Conservation (phyloP, 2,888 invertebrate species). For the Mythimna lalbum region DNA sequence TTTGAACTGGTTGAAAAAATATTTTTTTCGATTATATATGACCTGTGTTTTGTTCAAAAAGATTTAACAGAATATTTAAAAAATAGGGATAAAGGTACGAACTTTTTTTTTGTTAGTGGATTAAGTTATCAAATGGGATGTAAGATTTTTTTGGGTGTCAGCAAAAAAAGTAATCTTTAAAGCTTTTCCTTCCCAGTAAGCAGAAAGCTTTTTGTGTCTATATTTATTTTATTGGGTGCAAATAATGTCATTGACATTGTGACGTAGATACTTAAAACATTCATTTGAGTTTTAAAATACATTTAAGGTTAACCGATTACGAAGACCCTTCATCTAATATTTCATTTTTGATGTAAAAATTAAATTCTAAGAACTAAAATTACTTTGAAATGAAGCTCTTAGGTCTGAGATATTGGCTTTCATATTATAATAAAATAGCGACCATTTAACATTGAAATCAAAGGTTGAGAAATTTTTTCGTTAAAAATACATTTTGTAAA, state of each 20-base stretch:
- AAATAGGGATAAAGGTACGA: slow-evolving; percentile 65
- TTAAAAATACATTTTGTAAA: slow-evolving; percentile 22
- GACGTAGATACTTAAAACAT: not conserved
- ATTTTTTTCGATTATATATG: slow-evolving; percentile 72
- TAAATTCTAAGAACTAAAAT: slow-evolving; percentile 5
- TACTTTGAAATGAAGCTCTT: slow-evolving; percentile 7
- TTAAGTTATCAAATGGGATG: slow-evolving; percentile 67
- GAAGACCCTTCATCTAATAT: not conserved
- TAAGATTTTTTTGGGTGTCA: slow-evolving; percentile 26
- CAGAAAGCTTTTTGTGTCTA: not conserved
- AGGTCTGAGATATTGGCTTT: slow-evolving; percentile 13
- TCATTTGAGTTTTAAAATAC: not conserved
- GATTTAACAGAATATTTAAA: slow-evolving; percentile 62
- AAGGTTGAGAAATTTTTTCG: slow-evolving; percentile 2
- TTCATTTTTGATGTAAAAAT: not conserved
- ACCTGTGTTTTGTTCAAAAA: slow-evolving; percentile 74
- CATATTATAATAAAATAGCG: slow-evolving; percentile 1
- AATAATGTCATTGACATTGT: not conserved
- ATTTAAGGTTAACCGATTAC: not conserved
- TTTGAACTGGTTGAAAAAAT: slow-evolving; percentile 79
- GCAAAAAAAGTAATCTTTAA: slow-evolving; percentile 27
- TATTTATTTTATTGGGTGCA: slow-evolving; percentile 1
- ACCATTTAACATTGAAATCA: slow-evolving; percentile 7
- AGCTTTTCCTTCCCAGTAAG: slow-evolving; percentile 13
- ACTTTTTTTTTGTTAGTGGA: slow-evolving; percentile 60